Conservation (phyloP, 2,888 invertebrate genomes). For the Liopterus haemorrhoidalis region DNA sequence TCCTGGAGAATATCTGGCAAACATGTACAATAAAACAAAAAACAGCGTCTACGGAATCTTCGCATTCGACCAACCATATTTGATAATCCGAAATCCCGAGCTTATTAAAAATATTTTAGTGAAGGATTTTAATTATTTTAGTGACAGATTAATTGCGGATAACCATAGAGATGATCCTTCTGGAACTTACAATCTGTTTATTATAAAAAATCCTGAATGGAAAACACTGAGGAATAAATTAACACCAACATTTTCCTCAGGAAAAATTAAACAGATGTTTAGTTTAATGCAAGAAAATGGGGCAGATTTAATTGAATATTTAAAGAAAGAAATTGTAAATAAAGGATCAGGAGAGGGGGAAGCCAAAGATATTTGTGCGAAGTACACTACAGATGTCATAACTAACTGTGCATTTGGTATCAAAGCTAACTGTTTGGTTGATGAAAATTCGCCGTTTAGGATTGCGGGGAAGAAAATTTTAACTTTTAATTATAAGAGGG, state of each 20-base stretch:
- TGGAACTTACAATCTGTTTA: slow-evolving; percentile 44
- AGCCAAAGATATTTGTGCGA: slow-evolving; percentile 40
- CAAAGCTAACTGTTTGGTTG: slow-evolving; percentile 42
- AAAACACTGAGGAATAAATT: slow-evolving; percentile 48
- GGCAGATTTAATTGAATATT: slow-evolving; percentile 35
- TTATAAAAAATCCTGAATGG: slow-evolving; percentile 50
- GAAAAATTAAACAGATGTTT: slow-evolving; percentile 52
- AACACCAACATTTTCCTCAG: slow-evolving; percentile 51
- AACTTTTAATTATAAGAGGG: slow-evolving; percentile 35
- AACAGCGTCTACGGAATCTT: slow-evolving; percentile 47
- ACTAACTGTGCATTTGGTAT: slow-evolving; percentile 48
- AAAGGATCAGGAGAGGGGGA: slow-evolving; percentile 32
- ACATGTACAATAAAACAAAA: slow-evolving; percentile 37
- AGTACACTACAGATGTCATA: slow-evolving; percentile 47
- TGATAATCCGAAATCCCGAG: slow-evolving; percentile 47
- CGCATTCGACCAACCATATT: slow-evolving; percentile 46
- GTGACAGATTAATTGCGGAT: slow-evolving; percentile 45
- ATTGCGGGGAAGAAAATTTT: slow-evolving; percentile 41
- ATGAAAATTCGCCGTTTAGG: slow-evolving; percentile 42
- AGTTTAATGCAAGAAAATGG: slow-evolving; percentile 45
- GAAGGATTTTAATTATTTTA: slow-evolving; percentile 48
- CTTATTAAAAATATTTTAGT: slow-evolving; percentile 47
- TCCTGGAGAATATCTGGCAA: slow-evolving; percentile 39
- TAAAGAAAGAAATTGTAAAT: slow-evolving; percentile 31
- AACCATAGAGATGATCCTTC: slow-evolving; percentile 44